phyloP scores from a whole-genome alignment of 2,888 invertebrate species.

The Melinopterus prodromus region DNA sequence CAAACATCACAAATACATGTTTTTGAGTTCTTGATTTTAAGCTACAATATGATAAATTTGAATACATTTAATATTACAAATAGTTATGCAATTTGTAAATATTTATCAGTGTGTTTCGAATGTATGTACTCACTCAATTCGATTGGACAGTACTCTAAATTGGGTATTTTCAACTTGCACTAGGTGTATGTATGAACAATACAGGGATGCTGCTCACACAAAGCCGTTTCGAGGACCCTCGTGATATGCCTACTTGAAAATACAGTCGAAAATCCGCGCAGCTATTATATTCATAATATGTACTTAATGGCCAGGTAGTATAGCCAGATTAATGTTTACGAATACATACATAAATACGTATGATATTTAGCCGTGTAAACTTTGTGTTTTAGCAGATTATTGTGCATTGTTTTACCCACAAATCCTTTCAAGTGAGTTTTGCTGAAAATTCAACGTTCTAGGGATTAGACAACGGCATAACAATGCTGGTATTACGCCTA shows the following conservation, averaged over 20 bases:
- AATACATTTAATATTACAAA: no score
- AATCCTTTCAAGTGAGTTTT: background rate
- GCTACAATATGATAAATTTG: no score
- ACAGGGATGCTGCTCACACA: background rate
- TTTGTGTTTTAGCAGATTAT: background rate
- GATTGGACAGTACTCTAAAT: no score
- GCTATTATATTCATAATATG: constrained; percentile 4
- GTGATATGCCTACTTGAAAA: background rate
- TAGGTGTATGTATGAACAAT: background rate
- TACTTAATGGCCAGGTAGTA: background rate
- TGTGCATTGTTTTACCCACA: background rate
- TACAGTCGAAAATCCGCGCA: background rate
- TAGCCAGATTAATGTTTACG: background rate
- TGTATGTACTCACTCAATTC: no score
- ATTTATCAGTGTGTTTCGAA: no score
- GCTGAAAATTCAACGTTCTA: background rate
- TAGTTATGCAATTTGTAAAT: no score
- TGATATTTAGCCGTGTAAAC: background rate
- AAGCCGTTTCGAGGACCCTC: background rate
- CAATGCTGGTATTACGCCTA: background rate
- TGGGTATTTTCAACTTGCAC: no score
- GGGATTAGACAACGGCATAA: background rate
- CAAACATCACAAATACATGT: no score
- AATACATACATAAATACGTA: background rate
- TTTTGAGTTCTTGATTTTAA: no score